Percentiles rank a stretch among this genome's conserved stretches.
Evolutionary conservation across 1,140 invertebrate genomes (phyloP).

Genomic region (Andricus grossulariae): DNA sequence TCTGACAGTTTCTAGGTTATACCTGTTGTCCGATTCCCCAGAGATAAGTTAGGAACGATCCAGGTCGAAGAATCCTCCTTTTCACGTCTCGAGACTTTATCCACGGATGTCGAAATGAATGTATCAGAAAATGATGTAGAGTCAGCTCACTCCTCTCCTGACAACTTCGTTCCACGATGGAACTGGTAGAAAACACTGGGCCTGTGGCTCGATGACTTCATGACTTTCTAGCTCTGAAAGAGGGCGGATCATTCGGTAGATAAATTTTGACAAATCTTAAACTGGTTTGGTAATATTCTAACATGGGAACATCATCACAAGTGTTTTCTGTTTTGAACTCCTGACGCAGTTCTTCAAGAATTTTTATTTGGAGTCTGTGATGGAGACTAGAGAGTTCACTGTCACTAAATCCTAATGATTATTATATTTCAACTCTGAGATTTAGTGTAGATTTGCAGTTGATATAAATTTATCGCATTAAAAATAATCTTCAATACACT

Average conservation of each 20-base stretch:
- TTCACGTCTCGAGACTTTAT: neutral
- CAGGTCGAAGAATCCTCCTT: conserved; percentile 20
- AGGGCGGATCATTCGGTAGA: neutral
- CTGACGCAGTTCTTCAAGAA: neutral
- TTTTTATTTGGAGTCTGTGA: neutral
- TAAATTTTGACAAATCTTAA: neutral
- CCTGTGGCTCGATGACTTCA: neutral
- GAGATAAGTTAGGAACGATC: conserved; percentile 8
- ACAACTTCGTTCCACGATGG: neutral
- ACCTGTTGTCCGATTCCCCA: conserved; percentile 4
- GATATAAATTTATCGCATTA: no score
- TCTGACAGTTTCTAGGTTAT: conserved; percentile 23
- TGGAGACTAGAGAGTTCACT: neutral
- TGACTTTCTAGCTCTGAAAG: neutral
- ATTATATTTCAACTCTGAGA: no score
- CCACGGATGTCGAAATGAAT: conserved; percentile 4
- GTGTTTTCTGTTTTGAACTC: conserved; percentile 10
- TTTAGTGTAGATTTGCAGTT: no score
- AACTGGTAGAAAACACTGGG: neutral
- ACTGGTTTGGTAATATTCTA: neutral
- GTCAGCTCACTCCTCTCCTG: neutral
- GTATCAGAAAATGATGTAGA: conserved; percentile 7
- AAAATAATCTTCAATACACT: no score
- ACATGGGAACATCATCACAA: neutral
- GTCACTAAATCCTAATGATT: no score